Conservation (phyloP, 2,888 invertebrate species). For the Andrena bicolor region DNA sequence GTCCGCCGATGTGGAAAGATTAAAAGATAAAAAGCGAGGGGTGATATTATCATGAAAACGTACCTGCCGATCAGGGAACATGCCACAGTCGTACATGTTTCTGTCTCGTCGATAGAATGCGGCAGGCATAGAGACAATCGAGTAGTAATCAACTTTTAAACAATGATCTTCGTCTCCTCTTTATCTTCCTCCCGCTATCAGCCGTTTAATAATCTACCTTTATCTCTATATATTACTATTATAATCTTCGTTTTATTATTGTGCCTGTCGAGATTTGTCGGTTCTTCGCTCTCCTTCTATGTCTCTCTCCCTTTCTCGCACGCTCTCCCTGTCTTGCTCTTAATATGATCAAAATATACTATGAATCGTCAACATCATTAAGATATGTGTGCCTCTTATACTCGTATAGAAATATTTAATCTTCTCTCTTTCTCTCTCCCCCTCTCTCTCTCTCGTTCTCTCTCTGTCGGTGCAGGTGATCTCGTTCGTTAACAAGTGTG, state of each 20-base stretch:
- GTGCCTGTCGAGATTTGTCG: constrained; percentile 61
- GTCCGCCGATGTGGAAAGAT: neutral
- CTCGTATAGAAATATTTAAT: constrained; percentile 56
- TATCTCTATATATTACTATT: constrained; percentile 49
- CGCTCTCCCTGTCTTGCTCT: constrained; percentile 35
- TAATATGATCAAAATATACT: constrained; percentile 78
- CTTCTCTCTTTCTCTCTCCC: constrained; percentile 20
- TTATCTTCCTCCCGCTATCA: constrained; percentile 30
- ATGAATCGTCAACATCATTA: constrained; percentile 77
- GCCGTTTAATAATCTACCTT: constrained; percentile 47
- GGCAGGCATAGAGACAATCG: constrained; percentile 65
- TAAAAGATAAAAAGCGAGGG: neutral
- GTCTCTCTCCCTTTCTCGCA: constrained; percentile 9
- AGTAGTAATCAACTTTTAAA: constrained; percentile 33
- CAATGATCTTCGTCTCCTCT: constrained; percentile 34
- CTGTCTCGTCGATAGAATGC: constrained; percentile 69
- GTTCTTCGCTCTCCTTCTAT: constrained; percentile 24
- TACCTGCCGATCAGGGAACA: constrained; percentile 84
- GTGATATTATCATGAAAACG: constrained; percentile 29
- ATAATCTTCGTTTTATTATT: constrained; percentile 61
- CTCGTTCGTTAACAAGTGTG: constrained; percentile 71
- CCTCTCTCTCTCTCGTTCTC: constrained; percentile 35
- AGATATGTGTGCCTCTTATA: constrained; percentile 68
- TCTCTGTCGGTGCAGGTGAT: constrained; percentile 61
- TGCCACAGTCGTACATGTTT: constrained; percentile 83